These are phyloP conservation scores for Synanthedon tipuliformis DNA, from an alignment of 2,888 invertebrate species.

Conservation along the genomic window DNA sequence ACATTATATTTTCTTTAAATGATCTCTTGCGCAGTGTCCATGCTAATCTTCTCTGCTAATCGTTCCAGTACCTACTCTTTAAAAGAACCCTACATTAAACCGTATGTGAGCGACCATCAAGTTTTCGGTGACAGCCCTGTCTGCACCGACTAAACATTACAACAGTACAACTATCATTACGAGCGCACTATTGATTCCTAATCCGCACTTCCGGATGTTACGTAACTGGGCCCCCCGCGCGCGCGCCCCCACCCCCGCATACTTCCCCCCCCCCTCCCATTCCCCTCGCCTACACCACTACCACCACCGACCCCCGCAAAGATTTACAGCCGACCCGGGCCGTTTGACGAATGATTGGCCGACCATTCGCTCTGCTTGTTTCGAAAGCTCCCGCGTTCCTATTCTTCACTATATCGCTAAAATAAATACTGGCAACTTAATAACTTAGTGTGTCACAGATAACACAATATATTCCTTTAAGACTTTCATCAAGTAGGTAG, in stretches of 20 bases:
- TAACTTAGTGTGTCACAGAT: too few species aligned
- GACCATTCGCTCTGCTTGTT: constrained; percentile 32
- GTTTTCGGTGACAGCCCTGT: too few species aligned
- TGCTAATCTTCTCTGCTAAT: too few species aligned
- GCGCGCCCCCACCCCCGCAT: neutral
- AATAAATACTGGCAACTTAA: too few species aligned
- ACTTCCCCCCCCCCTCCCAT: constrained; percentile 15
- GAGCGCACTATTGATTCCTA: constrained; percentile 69
- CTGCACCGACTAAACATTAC: too few species aligned
- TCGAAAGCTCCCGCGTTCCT: constrained; percentile 24
- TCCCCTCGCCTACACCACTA: constrained; percentile 8
- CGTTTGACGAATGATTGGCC: constrained; percentile 65
- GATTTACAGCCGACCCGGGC: constrained; percentile 54
- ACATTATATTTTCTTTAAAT: too few species aligned
- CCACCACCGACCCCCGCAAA: constrained; percentile 17
- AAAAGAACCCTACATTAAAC: too few species aligned
- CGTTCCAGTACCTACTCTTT: too few species aligned
- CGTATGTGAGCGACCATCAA: too few species aligned
- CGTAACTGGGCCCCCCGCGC: constrained; percentile 35
- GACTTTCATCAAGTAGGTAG: too few species aligned
- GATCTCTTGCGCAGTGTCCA: too few species aligned
- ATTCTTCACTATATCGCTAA: constrained; percentile 19
- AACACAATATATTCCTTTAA: too few species aligned
- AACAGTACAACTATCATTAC: constrained; percentile 64
- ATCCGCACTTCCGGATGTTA: constrained; percentile 70